Conservation (phyloP, 2,797 vertebrate species). For the Echiichthys vipera region DNA sequence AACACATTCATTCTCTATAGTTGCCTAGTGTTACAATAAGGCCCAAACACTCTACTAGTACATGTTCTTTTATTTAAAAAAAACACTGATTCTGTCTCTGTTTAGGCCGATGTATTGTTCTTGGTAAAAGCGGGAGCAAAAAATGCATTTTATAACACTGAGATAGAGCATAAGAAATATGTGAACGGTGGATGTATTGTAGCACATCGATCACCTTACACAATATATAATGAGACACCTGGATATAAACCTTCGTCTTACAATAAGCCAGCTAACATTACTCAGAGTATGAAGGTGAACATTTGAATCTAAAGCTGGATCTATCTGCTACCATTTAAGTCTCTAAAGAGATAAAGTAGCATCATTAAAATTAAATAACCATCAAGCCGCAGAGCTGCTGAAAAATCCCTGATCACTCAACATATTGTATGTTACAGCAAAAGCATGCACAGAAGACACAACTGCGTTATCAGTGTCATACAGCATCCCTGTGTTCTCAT, state of each 20-base stretch:
- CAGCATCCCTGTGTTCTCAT: not conserved
- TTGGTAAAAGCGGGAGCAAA: constrained; percentile 28
- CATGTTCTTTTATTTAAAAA: constrained; percentile 47
- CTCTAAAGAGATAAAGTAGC: constrained; percentile 7
- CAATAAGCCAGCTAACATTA: constrained; percentile 15
- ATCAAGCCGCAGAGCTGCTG: not conserved
- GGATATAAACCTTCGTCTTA: constrained; percentile 12
- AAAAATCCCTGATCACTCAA: constrained; percentile 8
- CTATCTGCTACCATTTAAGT: constrained; percentile 17
- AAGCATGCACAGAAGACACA: not conserved
- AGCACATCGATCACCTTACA: constrained; percentile 11
- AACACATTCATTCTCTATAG: constrained; percentile 32
- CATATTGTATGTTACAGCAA: not conserved
- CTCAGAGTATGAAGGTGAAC: constrained; percentile 9
- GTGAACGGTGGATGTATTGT: constrained; percentile 25
- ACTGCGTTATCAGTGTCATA: not conserved
- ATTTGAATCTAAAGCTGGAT: constrained; percentile 23
- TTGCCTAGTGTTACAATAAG: not conserved
- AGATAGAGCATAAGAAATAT: constrained; percentile 19
- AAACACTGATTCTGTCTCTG: constrained; percentile 3
- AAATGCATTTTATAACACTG: constrained; percentile 8
- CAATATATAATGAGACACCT: constrained; percentile 18
- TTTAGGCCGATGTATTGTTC: constrained; percentile 41
- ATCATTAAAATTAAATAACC: constrained; percentile 28
- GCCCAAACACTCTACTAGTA: constrained; percentile 3